Conservation (phyloP, 1,140 invertebrate species). For the Megathymus violae region DNA sequence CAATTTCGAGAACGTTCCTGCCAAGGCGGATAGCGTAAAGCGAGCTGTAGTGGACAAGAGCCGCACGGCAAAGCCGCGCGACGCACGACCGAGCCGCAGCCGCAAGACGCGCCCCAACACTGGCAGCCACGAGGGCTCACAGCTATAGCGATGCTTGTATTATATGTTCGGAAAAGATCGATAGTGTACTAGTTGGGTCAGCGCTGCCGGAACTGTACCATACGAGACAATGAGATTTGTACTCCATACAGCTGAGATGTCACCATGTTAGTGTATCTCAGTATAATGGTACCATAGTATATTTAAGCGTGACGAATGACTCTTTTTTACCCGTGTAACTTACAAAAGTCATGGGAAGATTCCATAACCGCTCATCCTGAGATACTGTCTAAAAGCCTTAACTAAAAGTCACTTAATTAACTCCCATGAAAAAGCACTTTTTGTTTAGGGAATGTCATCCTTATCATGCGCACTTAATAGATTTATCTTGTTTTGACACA, state of each 20-base stretch:
- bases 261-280: constrained; percentile 5
- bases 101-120: constrained; percentile 25
- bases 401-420: no score
- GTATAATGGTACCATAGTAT: constrained; percentile 9
- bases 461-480: no score
- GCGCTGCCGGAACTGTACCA: constrained; percentile 30
- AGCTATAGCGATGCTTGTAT: constrained; percentile 22
- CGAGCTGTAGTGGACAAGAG: constrained; percentile 21
- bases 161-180: constrained; percentile 32
- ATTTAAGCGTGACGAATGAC: no score
- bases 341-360: no score
- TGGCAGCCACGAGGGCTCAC: constrained; percentile 21
- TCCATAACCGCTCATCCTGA: no score
- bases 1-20: constrained; percentile 12
- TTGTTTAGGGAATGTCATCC: no score
- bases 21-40: constrained; percentile 19
- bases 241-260: constrained; percentile 20
- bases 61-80: constrained; percentile 16
- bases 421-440: no score
- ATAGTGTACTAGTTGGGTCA: constrained; percentile 33
- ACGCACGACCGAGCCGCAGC: constrained; percentile 17
- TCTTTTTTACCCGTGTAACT: no score
- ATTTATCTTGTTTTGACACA: no score
- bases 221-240: constrained; percentile 33
- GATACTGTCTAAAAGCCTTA: no score